Percentiles rank a stretch among this genome's conserved stretches.
phyloP scores from a whole-genome alignment of 2,113 vertebrate genomes.

The Lethenteron reissneri region DNA sequence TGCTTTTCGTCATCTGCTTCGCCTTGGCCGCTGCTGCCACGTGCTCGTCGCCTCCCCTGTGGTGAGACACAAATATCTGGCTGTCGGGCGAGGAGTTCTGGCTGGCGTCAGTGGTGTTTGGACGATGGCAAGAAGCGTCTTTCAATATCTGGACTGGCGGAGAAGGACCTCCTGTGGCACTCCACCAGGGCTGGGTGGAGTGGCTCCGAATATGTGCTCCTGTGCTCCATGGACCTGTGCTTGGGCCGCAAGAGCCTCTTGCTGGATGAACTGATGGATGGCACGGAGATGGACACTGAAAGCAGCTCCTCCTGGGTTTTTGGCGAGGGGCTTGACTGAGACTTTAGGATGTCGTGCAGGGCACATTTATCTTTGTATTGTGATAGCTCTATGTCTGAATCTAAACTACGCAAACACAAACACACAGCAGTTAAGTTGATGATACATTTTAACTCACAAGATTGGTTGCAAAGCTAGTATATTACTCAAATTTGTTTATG shows the following conservation, averaged over 20 bases:
- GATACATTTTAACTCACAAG: too few relatives aligned
- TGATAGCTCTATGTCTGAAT: slow-evolving; percentile 78
- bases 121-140: neutral
- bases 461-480: neutral
- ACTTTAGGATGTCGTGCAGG: slow-evolving; percentile 53
- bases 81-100: neutral
- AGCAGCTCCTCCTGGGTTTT: slow-evolving; percentile 5
- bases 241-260: slow-evolving; percentile 1
- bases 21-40: neutral
- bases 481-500: neutral
- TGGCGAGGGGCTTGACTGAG: slow-evolving; percentile 5
- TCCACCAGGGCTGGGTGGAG: neutral
- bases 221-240: neutral
- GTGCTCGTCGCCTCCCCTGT: neutral
- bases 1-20: neutral
- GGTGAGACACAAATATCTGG: neutral
- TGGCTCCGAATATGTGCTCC: neutral
- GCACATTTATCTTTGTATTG: slow-evolving; percentile 70
- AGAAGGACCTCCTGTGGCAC: slow-evolving; percentile 3
- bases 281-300: neutral
- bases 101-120: neutral
- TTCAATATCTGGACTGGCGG: neutral
- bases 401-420: slow-evolving; percentile 22
- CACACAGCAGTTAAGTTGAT: neutral
- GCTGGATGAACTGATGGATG: neutral